These are phyloP conservation scores for Chrysina gloriosa DNA, from an alignment of 2,888 invertebrate genomes.

Conservation along the genomic window DNA sequence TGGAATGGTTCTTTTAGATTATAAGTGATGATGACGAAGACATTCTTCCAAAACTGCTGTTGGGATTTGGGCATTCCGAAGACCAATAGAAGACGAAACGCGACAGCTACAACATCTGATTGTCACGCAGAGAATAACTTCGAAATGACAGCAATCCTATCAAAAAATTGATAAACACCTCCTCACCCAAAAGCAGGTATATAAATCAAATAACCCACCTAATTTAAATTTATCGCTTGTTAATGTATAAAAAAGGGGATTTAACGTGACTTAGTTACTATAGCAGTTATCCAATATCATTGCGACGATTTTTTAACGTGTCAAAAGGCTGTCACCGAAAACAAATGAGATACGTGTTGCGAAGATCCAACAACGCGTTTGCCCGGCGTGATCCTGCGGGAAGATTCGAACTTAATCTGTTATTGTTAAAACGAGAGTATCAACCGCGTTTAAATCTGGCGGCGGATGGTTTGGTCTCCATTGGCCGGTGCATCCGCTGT, in stretches of 20 bases:
- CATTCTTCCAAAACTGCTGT: no score
- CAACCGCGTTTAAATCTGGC: slow-evolving; percentile 7
- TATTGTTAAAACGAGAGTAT: slow-evolving; percentile 3
- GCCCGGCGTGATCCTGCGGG: no score
- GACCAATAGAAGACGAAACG: no score
- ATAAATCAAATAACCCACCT: no score
- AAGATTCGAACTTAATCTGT: not conserved
- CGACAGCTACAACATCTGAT: no score
- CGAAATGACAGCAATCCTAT: no score
- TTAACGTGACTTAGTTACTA: slow-evolving; percentile 3
- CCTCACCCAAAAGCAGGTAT: no score
- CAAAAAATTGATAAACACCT: no score
- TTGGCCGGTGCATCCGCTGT: slow-evolving; percentile 15
- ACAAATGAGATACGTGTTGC: slow-evolving; percentile 23
- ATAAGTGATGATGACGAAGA: no score
- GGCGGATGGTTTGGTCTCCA: not conserved
- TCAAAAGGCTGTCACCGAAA: slow-evolving; percentile 20
- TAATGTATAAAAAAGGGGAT: not conserved
- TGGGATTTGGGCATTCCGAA: no score
- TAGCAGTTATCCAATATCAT: slow-evolving; percentile 4
- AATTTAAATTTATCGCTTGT: not conserved
- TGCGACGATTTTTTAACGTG: slow-evolving; percentile 14
- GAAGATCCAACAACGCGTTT: not conserved
- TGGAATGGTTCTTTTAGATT: no score
- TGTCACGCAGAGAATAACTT: not conserved